These are phyloP conservation scores for Troglohyphantes excavatus DNA, from an alignment of 2,888 invertebrate species.

Conservation along the genomic window DNA sequence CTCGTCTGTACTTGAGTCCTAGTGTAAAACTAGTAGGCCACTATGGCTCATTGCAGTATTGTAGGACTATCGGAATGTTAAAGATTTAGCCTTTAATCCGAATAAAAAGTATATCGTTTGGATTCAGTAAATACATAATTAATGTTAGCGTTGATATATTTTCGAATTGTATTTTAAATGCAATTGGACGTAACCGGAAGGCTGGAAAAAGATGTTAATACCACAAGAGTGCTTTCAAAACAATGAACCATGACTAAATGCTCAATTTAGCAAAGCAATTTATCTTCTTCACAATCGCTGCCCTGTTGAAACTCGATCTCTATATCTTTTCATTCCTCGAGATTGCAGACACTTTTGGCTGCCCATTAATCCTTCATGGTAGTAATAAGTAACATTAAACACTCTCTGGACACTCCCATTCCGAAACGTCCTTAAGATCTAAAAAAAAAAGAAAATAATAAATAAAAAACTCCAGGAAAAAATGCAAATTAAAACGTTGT, in stretches of 20 bases:
- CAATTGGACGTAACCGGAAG: neutral
- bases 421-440: constrained; percentile 28
- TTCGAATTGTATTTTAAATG: too few species aligned
- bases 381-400: constrained; percentile 20
- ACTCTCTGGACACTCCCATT: constrained; percentile 6
- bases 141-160: too few species aligned
- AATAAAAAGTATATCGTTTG: too few species aligned
- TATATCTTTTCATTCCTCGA: neutral
- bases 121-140: too few species aligned
- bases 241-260: neutral
- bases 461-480: constrained; percentile 32
- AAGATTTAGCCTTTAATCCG: too few species aligned
- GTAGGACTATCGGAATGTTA: too few species aligned
- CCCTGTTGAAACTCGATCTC: constrained; percentile 4
- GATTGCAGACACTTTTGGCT: constrained; percentile 1
- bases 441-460: too few species aligned
- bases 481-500: constrained; percentile 63
- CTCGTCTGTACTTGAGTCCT: too few species aligned
- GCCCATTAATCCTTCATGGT: constrained; percentile 19
- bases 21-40: too few species aligned
- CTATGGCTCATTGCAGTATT: too few species aligned
- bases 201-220: neutral
- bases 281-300: constrained; percentile 17
- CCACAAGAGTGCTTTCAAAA: neutral
- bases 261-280: constrained; percentile 23